Evolutionary conservation across 2,888 invertebrate genomes (phyloP).

Genomic region (Eupithecia tripunctaria): DNA sequence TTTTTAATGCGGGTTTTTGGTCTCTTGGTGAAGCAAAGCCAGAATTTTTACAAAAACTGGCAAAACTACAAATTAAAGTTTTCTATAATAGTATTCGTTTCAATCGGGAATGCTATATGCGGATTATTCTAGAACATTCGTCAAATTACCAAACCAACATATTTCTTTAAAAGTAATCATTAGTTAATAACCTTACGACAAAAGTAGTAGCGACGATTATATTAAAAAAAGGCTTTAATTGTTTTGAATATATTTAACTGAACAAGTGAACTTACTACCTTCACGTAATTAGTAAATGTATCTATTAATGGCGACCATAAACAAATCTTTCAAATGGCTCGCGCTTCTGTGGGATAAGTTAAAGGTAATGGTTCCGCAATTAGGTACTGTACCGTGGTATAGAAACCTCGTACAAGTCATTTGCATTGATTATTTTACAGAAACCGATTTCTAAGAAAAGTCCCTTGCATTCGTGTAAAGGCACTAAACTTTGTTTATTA

Average conservation of each 20-base stretch:
- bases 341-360: conserved; percentile 21
- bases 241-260: neutral
- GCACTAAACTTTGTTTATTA: no score
- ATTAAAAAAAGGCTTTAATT: neutral
- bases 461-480: neutral
- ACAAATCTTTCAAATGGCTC: conserved; percentile 26
- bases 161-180: neutral
- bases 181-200: conserved; percentile 14
- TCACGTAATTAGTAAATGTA: conserved; percentile 16
- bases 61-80: neutral
- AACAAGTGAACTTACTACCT: conserved; percentile 10
- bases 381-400: neutral
- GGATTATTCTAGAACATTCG: neutral
- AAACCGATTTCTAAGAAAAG: neutral
- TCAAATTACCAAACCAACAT: neutral
- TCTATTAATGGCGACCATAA: conserved; percentile 5
- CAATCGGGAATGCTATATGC: neutral
- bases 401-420: neutral
- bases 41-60: neutral
- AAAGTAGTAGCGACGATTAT: neutral
- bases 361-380: neutral
- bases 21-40: neutral
- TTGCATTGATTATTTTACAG: neutral
- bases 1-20: no score
- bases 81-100: neutral